Evolutionary conservation across 2,888 invertebrate species (phyloP), one percentile per base, ranked within the genome.

Genomic region (Antitype chi): DNA sequence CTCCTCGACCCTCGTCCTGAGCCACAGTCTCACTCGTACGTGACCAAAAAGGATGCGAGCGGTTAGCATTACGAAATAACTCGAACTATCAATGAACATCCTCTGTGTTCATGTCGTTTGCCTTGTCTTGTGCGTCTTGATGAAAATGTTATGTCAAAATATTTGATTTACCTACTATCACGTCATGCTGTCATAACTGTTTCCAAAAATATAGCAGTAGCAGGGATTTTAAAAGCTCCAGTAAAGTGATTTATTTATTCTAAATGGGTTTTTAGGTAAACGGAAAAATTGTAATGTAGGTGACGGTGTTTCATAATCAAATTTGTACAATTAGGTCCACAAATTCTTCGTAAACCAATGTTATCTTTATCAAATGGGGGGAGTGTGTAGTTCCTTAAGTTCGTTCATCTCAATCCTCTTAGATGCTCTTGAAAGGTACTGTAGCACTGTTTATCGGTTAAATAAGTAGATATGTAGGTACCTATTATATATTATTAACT

Each of bases 401-500:
- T 93, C 95, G 52, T 95, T 95, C 82, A 87, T 95, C 64, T 95
- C 95, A 28, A 91, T 94, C 67, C 81, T 94, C 47, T 85, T 96
- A 90, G 92, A 96, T 91, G 94, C 96, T 53, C 86, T 93, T 63
- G 96, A 96, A 91, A 94, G 95, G 96, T 95, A 92, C 1, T 32
- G 3, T n/a, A 55, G 9, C 20, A 57, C 15, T 53, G 15, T 43
- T 49, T 52, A 47, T 23, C 32, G 59, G 5, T 57, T 28, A 53
- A 7, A n/a, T n/a, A 72, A n/a, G 69, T 72, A 55, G 13, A 55
- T 43, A 43, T 5, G 6, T 64, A 43, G 8, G 6, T 64, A n/a
- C n/a, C n/a, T n/a, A n/a, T n/a, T n/a, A n/a, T 67, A 53, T 49
- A 32, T n/a, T 43, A 43, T n/a, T 11, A 78, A 28, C 23, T 74